A percentile compares a stretch with the other conserved stretches of the same genome.
Evolutionary conservation across 2,888 invertebrate genomes (phyloP).

Genomic region (Drosophila tanythrix): DNA sequence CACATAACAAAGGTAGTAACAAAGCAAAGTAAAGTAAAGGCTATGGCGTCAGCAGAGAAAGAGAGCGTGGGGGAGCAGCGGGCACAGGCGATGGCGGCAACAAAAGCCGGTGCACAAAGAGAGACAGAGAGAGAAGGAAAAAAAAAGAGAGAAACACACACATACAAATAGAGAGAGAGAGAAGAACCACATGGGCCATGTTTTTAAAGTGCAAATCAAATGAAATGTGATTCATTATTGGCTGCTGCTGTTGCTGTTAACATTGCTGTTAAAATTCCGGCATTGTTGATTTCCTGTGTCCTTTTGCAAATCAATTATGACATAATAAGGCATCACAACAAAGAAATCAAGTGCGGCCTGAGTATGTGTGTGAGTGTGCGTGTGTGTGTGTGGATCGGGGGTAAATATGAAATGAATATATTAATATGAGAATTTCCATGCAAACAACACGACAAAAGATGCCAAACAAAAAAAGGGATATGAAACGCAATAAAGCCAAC

Average conservation of each 20-base stretch:
- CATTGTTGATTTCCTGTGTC: constrained; percentile 63
- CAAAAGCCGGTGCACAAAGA: constrained; percentile 72
- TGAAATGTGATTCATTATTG: constrained; percentile 72
- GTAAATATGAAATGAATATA: constrained; percentile 65
- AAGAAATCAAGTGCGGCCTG: constrained; percentile 53
- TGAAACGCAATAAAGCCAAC: constrained; percentile 63
- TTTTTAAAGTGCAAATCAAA: constrained; percentile 56
- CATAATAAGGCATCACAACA: constrained; percentile 67
- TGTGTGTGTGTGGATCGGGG: constrained; percentile 20
- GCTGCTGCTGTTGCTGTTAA: constrained; percentile 23
- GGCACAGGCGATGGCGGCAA: constrained; percentile 52
- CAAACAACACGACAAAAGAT: constrained; percentile 56
- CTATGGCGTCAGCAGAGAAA: constrained; percentile 52
- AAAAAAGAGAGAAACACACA: constrained; percentile 5
- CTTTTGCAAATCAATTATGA: constrained; percentile 75
- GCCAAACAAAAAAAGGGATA: constrained; percentile 60
- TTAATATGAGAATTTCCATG: constrained; percentile 61
- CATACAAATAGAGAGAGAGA: background rate
- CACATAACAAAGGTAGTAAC: constrained; percentile 69
- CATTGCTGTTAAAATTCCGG: constrained; percentile 69
- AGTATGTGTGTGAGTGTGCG: constrained; percentile 20
- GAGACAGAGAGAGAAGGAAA: constrained; percentile 11
- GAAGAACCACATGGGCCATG: constrained; percentile 28
- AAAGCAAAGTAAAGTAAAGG: constrained; percentile 57
- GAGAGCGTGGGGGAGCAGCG: constrained; percentile 39